Evolutionary conservation across 2,113 vertebrate genomes (phyloP), one percentile per base, ranked within the genome.

Genomic region (Myotis brandtii): DNA sequence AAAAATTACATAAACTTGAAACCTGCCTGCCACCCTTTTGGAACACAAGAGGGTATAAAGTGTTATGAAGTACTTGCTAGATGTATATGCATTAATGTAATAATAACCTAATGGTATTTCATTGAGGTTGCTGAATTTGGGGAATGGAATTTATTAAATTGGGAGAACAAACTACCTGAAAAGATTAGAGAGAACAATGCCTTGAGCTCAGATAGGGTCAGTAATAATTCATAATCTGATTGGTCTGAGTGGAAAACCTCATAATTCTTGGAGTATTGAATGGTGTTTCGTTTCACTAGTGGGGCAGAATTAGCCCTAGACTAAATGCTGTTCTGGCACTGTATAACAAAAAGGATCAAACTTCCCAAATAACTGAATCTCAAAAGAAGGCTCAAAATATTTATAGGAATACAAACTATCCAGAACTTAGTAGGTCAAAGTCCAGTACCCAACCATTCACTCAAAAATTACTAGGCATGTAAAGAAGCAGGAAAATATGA

Each of bases 401-500:
- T 21, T 90, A 17, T 46, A 70, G 54, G 73, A 76, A 62, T 84
- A 56, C 27, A 86, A 13, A 76, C 10, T 82, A 9, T 43, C 46
- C 5, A 37, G 43, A 34, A 76, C 10, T 14, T 6, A 27, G 1
- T 72, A 70, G 21, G 9, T 90, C 56, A 66, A 77, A 73, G 12
- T 88, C 25, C n/a, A 34, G 27, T 34, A 73, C 8, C n/a, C 34
- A 77, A 0, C 0, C 17, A 34, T 56, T 59, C 14, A 69, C 43
- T 89, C 52, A 92, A n/a, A 89, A 95, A 81, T 84, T 81, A 89
- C 13, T n/a, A 62, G 34, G 37, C 27, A 46, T 43, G 21, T 62
- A 70, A 86, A 87, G 81, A 62, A 85, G 48, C 16, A 62, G n/a
- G 17, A 69, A 79, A 89, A 64, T 64, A 72, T 27, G 50, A 43